Conservation (phyloP, 2,113 vertebrate species). For the Rissa tridactyla region DNA sequence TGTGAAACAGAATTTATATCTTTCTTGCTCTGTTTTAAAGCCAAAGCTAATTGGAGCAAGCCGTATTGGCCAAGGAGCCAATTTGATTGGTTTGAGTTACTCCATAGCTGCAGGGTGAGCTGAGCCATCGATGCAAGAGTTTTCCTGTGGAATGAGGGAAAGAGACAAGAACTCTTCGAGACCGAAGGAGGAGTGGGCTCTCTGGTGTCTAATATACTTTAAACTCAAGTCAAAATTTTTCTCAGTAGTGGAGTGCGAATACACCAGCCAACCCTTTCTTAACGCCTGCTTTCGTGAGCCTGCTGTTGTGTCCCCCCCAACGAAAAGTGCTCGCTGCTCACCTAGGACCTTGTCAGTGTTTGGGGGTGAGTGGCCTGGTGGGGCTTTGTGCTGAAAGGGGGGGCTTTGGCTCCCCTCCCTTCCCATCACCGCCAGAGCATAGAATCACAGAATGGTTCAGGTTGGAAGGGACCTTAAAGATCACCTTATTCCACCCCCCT, state of each 20-base stretch:
- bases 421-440: not conserved
- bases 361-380: no score
- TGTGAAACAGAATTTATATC: not conserved
- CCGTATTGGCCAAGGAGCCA: not conserved
- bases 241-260: not conserved
- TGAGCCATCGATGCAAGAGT: rapidly evolving
- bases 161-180: not conserved
- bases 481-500: no score
- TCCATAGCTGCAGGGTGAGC: not conserved
- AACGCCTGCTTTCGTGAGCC: not conserved
- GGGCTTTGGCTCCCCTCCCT: not conserved
- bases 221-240: not conserved
- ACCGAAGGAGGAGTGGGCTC: not conserved
- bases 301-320: rapidly evolving
- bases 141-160: not conserved
- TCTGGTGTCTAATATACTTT: not conserved
- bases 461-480: no score
- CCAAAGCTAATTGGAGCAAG: not conserved
- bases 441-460: no score
- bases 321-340: rapidly evolving
- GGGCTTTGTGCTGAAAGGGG: not conserved
- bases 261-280: not conserved
- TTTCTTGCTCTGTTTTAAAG: not conserved
- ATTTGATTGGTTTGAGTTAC: not conserved
- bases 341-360: rapidly evolving